Percentiles rank a stretch among this genome's conserved stretches.
These are phyloP conservation scores for Drosophila helvetica DNA, from an alignment of 2,888 invertebrate species.

Conservation along the genomic window DNA sequence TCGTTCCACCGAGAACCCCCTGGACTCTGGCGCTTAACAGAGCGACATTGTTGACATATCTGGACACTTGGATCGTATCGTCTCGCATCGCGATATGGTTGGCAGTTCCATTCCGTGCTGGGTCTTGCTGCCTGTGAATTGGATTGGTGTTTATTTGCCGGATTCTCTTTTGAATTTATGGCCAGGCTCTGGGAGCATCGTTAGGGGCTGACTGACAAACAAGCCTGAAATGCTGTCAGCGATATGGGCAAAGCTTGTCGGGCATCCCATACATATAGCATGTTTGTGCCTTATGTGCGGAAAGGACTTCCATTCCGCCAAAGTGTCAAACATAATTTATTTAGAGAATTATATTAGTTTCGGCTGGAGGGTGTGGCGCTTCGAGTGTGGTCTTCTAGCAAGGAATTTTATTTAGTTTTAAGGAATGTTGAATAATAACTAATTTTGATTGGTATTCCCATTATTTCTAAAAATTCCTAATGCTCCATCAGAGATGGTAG, in stretches of 20 bases:
- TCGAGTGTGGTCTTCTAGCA: neutral
- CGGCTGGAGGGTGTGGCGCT: neutral
- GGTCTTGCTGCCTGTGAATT: conserved; percentile 4
- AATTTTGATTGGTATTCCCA: too few species aligned
- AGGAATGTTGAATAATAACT: too few species aligned
- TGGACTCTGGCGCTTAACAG: conserved; percentile 52
- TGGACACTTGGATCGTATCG: conserved; percentile 63
- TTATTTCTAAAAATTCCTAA: too few species aligned
- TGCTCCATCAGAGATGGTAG: too few species aligned
- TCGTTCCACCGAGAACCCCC: conserved; percentile 27
- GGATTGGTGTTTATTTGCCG: conserved; percentile 30
- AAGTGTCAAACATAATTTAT: conserved; percentile 18
- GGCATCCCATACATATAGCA: neutral
- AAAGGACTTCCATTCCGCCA: conserved; percentile 1
- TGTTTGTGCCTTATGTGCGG: conserved; percentile 5
- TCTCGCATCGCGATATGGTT: conserved; percentile 43
- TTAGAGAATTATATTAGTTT: conserved; percentile 21
- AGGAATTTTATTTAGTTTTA: too few species aligned
- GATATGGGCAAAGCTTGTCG: conserved; percentile 7
- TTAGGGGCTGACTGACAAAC: conserved; percentile 23
- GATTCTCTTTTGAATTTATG: conserved; percentile 49
- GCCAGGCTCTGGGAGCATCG: conserved; percentile 1
- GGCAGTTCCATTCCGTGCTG: conserved; percentile 37
- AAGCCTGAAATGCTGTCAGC: conserved; percentile 30
- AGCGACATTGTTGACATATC: conserved; percentile 69